Evolutionary conservation across 2,888 invertebrate species (phyloP).

Genomic region (Sussaba pulchella): DNA sequence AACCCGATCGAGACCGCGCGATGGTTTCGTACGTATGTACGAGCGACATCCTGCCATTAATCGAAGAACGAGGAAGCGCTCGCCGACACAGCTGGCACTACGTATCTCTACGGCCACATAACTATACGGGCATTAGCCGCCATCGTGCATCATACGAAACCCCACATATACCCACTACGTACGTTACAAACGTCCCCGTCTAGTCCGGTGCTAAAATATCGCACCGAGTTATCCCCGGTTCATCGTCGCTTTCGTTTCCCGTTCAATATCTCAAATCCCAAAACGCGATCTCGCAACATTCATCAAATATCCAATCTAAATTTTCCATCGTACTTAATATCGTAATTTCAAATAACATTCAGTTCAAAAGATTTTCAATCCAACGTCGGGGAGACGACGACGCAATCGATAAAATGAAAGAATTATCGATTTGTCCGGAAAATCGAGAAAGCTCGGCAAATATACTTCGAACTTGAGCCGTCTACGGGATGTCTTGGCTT

Average conservation of each 20-base stretch:
- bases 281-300: too few species aligned
- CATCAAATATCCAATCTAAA: too few species aligned
- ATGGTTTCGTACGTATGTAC: conserved; percentile 51
- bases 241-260: too few species aligned
- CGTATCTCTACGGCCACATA: conserved; percentile 38
- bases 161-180: neutral
- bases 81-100: conserved; percentile 30
- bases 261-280: too few species aligned
- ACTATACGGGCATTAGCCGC: conserved; percentile 41
- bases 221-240: conserved; percentile 11
- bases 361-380: neutral
- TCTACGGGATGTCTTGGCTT: too few species aligned
- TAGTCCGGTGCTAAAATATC: conserved; percentile 40
- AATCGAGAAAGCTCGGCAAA: too few species aligned
- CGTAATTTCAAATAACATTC: too few species aligned
- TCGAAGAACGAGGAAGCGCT: conserved; percentile 55
- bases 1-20: too few species aligned
- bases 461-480: too few species aligned
- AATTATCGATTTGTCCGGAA: too few species aligned
- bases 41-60: conserved; percentile 64
- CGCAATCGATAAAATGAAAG: too few species aligned
- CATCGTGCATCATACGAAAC: conserved; percentile 24
- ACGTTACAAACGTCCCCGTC: conserved; percentile 37
- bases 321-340: too few species aligned
- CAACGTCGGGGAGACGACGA: neutral